Conservation (phyloP, 2,888 invertebrate genomes). For the Nasonovia ribisnigri region DNA sequence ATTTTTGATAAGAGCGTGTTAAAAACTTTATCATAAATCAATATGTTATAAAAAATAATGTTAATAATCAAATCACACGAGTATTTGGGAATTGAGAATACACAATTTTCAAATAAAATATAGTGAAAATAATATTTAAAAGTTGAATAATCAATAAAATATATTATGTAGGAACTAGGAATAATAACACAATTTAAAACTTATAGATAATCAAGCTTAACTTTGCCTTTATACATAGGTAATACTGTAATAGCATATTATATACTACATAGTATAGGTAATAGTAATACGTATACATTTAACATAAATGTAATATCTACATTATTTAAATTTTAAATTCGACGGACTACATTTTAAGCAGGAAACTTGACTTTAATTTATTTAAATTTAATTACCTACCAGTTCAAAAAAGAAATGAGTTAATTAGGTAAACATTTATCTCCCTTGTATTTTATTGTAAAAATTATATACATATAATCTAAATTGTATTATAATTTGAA, state of each 20-base stretch:
- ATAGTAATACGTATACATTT: neutral
- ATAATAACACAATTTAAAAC: neutral
- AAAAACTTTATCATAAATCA: neutral
- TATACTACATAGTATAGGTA: neutral
- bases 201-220: neutral
- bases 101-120: neutral
- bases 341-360: neutral
- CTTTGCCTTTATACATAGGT: neutral
- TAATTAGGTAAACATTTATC: neutral
- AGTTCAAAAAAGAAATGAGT: neutral
- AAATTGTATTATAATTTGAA: neutral
- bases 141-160: too few relatives aligned
- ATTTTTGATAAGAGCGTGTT: neutral
- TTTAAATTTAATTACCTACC: neutral
- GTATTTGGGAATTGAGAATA: neutral
- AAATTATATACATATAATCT: neutral
- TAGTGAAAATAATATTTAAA: too few relatives aligned
- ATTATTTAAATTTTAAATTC: neutral
- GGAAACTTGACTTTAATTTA: constrained; percentile 8
- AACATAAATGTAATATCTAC: neutral
- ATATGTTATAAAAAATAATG: neutral
- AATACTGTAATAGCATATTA: neutral
- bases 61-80: neutral
- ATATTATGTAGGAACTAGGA: neutral
- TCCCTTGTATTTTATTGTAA: neutral